Conservation (phyloP, 2,888 invertebrate genomes). For the Pterobdella sp. region DNA sequence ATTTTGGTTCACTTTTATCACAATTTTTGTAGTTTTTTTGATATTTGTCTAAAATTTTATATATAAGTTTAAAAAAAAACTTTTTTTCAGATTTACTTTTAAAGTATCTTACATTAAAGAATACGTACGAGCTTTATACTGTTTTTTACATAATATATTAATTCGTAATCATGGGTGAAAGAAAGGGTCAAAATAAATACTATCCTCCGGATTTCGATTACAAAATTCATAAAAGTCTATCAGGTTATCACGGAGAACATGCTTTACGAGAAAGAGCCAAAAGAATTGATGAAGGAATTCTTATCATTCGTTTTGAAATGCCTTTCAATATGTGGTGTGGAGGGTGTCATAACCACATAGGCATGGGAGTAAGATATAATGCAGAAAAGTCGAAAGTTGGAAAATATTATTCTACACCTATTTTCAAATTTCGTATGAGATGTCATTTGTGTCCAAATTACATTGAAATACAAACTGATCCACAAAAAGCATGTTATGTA, state of each 20-base stretch:
- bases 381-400: conserved; percentile 64
- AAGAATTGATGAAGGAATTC: conserved; percentile 82
- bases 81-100: too few relatives aligned
- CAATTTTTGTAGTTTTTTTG: too few relatives aligned
- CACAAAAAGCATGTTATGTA: conserved; percentile 93
- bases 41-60: too few relatives aligned
- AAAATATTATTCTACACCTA: conserved; percentile 94
- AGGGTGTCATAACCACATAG: conserved; percentile 93
- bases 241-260: conserved; percentile 85
- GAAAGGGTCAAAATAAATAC: conserved; percentile 93
- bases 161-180: conserved; percentile 91
- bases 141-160: too few relatives aligned
- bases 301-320: conserved; percentile 96
- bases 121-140: too few relatives aligned
- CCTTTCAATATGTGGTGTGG: conserved; percentile 99
- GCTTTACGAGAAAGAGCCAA: conserved; percentile 87
- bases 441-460: conserved; percentile 95
- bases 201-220: conserved; percentile 99
- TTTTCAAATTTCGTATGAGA: conserved; percentile 97
- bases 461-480: conserved; percentile 96
- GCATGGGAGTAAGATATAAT: conserved; percentile 96
- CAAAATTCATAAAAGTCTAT: conserved; percentile 76
- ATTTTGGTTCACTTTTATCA: too few relatives aligned
- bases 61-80: too few relatives aligned
- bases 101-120: too few relatives aligned